Evolutionary conservation across 2,113 vertebrate species (phyloP).

Genomic region (Cynopterus brachyotis): DNA sequence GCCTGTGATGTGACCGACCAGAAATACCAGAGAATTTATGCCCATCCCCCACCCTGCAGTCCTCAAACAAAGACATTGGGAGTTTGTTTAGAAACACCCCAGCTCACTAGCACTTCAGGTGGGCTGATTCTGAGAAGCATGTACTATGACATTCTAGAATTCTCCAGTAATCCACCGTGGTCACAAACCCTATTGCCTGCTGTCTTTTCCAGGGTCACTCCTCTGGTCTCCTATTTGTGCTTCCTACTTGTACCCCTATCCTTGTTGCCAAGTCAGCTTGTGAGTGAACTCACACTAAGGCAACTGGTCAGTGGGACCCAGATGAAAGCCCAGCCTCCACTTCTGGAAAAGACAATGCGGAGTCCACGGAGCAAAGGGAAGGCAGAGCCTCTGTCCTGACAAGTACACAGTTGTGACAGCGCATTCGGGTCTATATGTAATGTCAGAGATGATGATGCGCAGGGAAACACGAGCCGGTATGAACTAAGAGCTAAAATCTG

Average conservation of each 20-base stretch:
- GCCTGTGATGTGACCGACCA: too few relatives aligned
- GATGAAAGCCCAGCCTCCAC: too few relatives aligned
- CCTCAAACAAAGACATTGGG: neutral
- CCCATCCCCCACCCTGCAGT: rapidly evolving
- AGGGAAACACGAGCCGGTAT: neutral
- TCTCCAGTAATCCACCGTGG: neutral
- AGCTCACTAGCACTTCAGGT: neutral
- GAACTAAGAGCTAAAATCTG: neutral
- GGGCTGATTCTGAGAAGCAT: neutral
- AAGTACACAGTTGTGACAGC: rapidly evolving
- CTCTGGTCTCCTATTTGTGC: rapidly evolving
- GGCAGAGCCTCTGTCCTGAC: neutral
- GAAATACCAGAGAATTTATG: neutral
- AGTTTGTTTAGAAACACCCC: neutral
- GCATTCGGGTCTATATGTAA: rapidly evolving
- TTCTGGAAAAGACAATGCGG: neutral
- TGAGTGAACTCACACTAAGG: neutral
- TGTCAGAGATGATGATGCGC: rapidly evolving
- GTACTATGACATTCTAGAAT: neutral
- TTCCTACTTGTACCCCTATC: too few relatives aligned
- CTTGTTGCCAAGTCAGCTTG: neutral
- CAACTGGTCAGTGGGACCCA: neutral
- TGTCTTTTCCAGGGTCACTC: neutral
- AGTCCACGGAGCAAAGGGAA: neutral
- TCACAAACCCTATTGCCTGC: neutral